Percentiles rank a stretch among this genome's conserved stretches.
Conservation (phyloP, 1,140 invertebrate species). For the Lordiphosa clarofinis region DNA sequence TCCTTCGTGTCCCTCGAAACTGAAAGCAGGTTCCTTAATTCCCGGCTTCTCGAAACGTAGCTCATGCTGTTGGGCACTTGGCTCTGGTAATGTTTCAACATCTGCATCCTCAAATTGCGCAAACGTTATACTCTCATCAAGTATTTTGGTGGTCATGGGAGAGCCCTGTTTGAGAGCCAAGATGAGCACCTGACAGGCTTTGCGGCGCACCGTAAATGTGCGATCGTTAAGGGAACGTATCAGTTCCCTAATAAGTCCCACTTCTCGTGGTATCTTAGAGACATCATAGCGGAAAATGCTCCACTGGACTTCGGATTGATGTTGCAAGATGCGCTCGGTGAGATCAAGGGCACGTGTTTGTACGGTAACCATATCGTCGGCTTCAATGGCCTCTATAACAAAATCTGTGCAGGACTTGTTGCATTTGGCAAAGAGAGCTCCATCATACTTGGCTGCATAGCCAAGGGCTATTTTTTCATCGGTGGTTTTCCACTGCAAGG, state of each 20-base stretch:
- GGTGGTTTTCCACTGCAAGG: constrained; percentile 53
- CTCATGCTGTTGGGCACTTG: constrained; percentile 38
- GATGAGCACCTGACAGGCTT: constrained; percentile 64
- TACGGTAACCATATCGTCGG: constrained; percentile 63
- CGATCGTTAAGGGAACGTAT: constrained; percentile 57
- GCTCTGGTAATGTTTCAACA: constrained; percentile 28
- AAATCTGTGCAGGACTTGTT: constrained; percentile 66
- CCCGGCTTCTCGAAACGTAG: constrained; percentile 52
- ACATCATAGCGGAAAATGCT: constrained; percentile 72
- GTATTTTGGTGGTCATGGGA: constrained; percentile 59
- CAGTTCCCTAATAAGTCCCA: constrained; percentile 52
- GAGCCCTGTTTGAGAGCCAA: constrained; percentile 57
- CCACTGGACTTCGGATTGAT: constrained; percentile 70
- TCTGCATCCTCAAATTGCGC: constrained; percentile 49
- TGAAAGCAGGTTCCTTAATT: constrained; percentile 41
- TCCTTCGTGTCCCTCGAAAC: constrained; percentile 59
- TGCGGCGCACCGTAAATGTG: constrained; percentile 65
- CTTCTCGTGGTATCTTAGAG: constrained; percentile 67
- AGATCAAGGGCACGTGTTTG: constrained; percentile 63
- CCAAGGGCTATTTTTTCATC: constrained; percentile 66
- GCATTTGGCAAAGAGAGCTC: constrained; percentile 67
- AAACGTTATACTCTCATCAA: constrained; percentile 57
- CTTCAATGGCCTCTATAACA: constrained; percentile 45
- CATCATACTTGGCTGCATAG: constrained; percentile 77
- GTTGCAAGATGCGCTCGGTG: constrained; percentile 56